phyloP scores from a whole-genome alignment of 2,888 invertebrate genomes.

The Protophormia terraenovae region DNA sequence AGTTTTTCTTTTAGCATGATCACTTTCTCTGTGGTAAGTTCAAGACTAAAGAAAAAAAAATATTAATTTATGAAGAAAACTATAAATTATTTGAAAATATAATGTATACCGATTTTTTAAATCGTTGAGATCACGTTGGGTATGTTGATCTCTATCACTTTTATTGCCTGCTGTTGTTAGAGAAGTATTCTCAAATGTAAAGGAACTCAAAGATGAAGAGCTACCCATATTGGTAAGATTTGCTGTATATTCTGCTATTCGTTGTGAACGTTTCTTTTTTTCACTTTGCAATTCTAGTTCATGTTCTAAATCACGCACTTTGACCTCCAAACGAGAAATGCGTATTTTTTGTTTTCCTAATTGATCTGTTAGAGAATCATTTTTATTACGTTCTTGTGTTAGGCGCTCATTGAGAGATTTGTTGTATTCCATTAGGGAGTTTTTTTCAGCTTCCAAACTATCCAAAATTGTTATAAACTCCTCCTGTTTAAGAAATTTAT shows the following conservation, averaged over 20 bases:
- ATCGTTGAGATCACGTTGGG: conserved; percentile 70
- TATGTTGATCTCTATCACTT: conserved; percentile 36
- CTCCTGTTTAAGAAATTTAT: conserved; percentile 72
- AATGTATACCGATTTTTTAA: conserved; percentile 76
- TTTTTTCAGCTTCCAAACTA: conserved; percentile 78
- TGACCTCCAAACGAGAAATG: conserved; percentile 76
- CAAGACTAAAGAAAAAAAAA: conserved; percentile 74
- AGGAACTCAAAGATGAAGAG: conserved; percentile 72
- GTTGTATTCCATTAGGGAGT: conserved; percentile 73
- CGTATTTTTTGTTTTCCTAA: conserved; percentile 76
- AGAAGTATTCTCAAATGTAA: conserved; percentile 77
- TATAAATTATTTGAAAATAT: background rate
- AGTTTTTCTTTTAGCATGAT: conserved; percentile 77
- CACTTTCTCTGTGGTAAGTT: conserved; percentile 78
- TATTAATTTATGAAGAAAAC: background rate
- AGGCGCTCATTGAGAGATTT: conserved; percentile 74
- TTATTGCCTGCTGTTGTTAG: background rate
- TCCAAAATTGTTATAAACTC: conserved; percentile 78
- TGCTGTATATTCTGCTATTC: conserved; percentile 77
- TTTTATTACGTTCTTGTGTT: conserved; percentile 73
- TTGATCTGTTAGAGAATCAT: conserved; percentile 73
- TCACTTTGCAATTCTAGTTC: conserved; percentile 76
- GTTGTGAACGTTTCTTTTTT: conserved; percentile 77
- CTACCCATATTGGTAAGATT: conserved; percentile 69
- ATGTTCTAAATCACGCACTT: conserved; percentile 77